phyloP scores from a whole-genome alignment of 2,797 vertebrate species.

The Propithecus perrieri region DNA sequence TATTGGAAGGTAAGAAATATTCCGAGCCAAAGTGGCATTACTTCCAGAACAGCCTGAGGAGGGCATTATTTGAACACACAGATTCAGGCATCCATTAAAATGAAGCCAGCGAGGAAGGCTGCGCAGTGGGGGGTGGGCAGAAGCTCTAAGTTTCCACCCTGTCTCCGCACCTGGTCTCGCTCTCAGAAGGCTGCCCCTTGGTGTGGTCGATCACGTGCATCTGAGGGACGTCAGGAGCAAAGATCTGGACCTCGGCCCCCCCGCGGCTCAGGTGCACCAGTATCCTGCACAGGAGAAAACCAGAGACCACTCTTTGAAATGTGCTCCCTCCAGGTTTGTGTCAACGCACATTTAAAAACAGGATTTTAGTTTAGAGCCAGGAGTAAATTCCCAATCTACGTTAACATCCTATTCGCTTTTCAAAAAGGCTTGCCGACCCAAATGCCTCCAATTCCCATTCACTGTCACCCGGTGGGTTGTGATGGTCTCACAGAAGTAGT shows the following conservation, averaged over 20 bases:
- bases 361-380: neutral
- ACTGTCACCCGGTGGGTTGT: neutral
- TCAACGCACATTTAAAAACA: accelerated
- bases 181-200: constrained; percentile 88
- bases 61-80: accelerated
- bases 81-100: accelerated
- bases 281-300: constrained; percentile 75
- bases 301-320: neutral
- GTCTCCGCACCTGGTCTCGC: constrained; percentile 86
- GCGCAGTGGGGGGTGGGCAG: accelerated
- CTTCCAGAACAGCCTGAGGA: neutral
- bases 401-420: neutral
- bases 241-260: constrained; percentile 90
- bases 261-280: constrained; percentile 92
- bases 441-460: accelerated
- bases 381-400: accelerated
- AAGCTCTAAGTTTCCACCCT: too few relatives aligned
- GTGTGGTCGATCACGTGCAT: constrained; percentile 92
- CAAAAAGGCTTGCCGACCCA: neutral
- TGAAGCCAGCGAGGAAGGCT: neutral
- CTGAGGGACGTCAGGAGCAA: constrained; percentile 90
- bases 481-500: neutral
- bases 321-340: neutral
- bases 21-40: accelerated
- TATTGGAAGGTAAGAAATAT: accelerated